These are phyloP conservation scores for Pentalonia nigronervosa DNA, from an alignment of 1,140 invertebrate genomes.

Conservation along the genomic window DNA sequence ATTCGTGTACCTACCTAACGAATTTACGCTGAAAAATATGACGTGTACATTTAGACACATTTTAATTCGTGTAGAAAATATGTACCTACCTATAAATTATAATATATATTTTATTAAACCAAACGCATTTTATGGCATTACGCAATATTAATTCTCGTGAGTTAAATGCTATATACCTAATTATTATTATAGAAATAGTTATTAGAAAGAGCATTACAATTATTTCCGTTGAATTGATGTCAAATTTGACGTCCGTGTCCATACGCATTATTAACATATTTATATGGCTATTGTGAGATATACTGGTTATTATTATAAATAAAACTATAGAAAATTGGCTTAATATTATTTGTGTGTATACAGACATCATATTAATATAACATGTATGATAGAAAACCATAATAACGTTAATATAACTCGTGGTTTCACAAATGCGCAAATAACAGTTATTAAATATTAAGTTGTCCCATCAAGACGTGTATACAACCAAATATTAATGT, in stretches of 20 bases:
- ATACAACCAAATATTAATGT: conserved; percentile 1
- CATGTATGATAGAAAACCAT: background rate
- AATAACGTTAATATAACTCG: background rate
- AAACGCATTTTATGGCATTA: background rate
- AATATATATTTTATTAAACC: background rate
- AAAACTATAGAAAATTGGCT: conserved; percentile 4
- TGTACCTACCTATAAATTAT: background rate
- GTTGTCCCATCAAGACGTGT: background rate
- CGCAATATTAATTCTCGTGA: background rate
- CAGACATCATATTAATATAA: background rate
- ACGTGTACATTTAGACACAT: too few species aligned
- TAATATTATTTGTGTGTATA: background rate
- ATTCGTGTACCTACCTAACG: too few species aligned
- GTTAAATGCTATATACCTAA: background rate
- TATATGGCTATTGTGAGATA: background rate
- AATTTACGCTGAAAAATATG: too few species aligned
- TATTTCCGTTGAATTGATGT: background rate
- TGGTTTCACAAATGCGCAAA: background rate
- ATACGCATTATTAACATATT: background rate
- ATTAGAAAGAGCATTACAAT: background rate
- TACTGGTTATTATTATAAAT: background rate
- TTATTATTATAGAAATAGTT: conserved; percentile 17
- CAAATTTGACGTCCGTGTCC: background rate
- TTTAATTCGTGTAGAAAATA: background rate
- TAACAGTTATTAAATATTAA: conserved; percentile 14